phyloP scores from a whole-genome alignment of 2,797 vertebrate species.

The Odontamblyopus lacepedii region DNA sequence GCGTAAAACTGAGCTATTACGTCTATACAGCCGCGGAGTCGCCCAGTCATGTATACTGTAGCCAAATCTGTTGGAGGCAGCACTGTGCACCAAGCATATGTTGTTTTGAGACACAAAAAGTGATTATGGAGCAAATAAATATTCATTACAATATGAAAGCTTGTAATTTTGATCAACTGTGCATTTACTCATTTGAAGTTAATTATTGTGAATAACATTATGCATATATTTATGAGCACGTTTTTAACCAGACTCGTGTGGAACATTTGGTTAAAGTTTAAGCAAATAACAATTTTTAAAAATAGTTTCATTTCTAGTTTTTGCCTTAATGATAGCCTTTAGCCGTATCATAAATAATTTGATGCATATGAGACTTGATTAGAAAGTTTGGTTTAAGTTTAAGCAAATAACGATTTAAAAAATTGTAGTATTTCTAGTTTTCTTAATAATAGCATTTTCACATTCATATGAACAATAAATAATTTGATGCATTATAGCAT shows the following conservation, averaged over 20 bases:
- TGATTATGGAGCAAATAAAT: conserved; percentile 50
- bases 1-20: conserved; percentile 77
- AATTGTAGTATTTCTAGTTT: too few relatives aligned
- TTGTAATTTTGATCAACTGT: conserved; percentile 8
- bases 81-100: conserved; percentile 83
- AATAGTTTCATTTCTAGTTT: neutral
- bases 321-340: neutral
- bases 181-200: neutral
- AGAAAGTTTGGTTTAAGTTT: too few relatives aligned
- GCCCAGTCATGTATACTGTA: conserved; percentile 81
- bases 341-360: too few relatives aligned
- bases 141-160: conserved; percentile 48
- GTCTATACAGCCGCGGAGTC: conserved; percentile 73
- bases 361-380: too few relatives aligned
- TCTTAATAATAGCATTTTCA: too few relatives aligned
- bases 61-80: conserved; percentile 81
- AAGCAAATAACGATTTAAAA: too few relatives aligned
- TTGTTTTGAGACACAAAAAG: conserved; percentile 64
- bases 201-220: neutral
- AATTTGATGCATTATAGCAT: too few relatives aligned
- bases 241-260: neutral
- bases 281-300: too few relatives aligned
- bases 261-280: neutral
- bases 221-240: neutral
- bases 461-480: too few relatives aligned